A percentile compares a stretch with the other conserved stretches of the same genome.
Conservation (phyloP, 1,140 invertebrate species). For the Patella vulgata region DNA sequence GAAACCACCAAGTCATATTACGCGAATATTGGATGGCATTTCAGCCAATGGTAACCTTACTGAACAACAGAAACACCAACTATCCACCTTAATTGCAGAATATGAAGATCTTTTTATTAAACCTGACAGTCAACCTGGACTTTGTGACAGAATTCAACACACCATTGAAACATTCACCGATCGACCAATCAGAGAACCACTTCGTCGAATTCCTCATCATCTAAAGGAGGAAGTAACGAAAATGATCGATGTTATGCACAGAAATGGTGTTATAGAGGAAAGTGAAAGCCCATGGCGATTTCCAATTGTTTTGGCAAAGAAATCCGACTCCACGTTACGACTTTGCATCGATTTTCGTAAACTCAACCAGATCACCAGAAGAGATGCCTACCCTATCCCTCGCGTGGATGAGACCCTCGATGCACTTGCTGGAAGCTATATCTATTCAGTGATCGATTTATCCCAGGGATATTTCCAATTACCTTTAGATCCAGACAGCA, state of each 20-base stretch:
- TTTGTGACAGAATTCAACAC: conserved; percentile 27
- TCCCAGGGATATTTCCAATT: conserved; percentile 67
- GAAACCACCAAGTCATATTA: too few species aligned
- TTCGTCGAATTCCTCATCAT: conserved; percentile 22
- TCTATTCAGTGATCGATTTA: conserved; percentile 68
- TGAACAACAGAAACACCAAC: too few species aligned
- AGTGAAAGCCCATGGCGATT: conserved; percentile 44
- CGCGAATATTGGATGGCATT: too few species aligned
- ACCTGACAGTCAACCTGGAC: too few species aligned
- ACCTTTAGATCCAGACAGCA: conserved; percentile 29
- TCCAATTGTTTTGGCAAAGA: conserved; percentile 64
- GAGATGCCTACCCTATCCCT: too few species aligned
- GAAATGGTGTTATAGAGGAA: conserved; percentile 39
- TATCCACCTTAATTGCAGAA: too few species aligned
- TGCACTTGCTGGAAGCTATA: conserved; percentile 48
- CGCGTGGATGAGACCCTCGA: conserved; percentile 66
- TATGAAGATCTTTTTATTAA: too few species aligned
- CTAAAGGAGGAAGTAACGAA: conserved; percentile 18
- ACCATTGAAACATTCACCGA: conserved; percentile 27
- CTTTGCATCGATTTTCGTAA: conserved; percentile 68
- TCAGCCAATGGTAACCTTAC: too few species aligned
- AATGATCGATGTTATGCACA: conserved; percentile 24
- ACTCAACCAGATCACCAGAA: conserved; percentile 65
- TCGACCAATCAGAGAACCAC: conserved; percentile 22
- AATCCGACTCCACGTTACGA: conserved; percentile 66